Percentiles rank a stretch among this genome's conserved stretches.
These are phyloP conservation scores for Drosophila parthenogenetica DNA, from an alignment of 2,888 invertebrate species.

Conservation along the genomic window DNA sequence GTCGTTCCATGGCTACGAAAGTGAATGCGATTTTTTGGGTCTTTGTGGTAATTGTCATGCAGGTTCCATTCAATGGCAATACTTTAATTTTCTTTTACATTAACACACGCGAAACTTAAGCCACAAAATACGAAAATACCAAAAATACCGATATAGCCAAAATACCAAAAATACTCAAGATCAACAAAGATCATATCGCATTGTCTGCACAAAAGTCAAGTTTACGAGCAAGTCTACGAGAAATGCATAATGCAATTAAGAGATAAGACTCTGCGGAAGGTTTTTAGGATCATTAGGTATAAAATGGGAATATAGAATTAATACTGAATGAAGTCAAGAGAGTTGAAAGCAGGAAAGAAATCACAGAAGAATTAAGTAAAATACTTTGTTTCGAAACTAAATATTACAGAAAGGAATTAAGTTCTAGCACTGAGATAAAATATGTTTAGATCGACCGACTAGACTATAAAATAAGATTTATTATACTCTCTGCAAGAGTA, in stretches of 20 bases:
- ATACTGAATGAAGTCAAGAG: not conserved
- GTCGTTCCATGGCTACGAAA: slow-evolving; percentile 63
- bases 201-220: slow-evolving; percentile 16
- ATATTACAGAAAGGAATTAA: too few species aligned
- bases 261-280: not conserved
- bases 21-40: slow-evolving; percentile 63
- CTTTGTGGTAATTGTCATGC: slow-evolving; percentile 66
- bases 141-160: slow-evolving; percentile 1
- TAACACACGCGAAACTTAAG: slow-evolving; percentile 27
- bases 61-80: slow-evolving; percentile 63
- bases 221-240: slow-evolving; percentile 1
- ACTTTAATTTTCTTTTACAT: slow-evolving; percentile 63
- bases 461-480: too few species aligned
- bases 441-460: too few species aligned
- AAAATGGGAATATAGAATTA: too few species aligned
- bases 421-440: too few species aligned
- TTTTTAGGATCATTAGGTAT: not conserved
- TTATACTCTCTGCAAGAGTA: too few species aligned
- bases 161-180: slow-evolving; percentile 14
- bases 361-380: too few species aligned
- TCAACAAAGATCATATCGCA: slow-evolving; percentile 1
- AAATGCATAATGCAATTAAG: not conserved
- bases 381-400: too few species aligned
- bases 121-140: slow-evolving; percentile 8
- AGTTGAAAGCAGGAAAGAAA: too few species aligned